Conservation (phyloP, 2,888 invertebrate species). For the Leucania comma region DNA sequence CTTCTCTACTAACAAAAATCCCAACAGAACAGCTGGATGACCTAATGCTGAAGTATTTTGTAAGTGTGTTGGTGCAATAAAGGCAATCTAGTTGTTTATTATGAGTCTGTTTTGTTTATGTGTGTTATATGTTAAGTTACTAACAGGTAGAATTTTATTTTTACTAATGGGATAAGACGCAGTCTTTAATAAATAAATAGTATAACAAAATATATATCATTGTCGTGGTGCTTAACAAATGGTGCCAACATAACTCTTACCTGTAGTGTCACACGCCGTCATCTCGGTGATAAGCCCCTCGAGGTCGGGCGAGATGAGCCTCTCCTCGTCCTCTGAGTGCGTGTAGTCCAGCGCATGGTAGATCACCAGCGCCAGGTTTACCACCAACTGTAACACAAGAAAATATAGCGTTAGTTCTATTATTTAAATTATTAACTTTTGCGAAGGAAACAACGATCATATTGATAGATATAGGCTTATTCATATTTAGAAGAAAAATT, state of each 20-base stretch:
- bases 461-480: not conserved
- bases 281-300: slow-evolving; percentile 96
- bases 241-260: slow-evolving; percentile 60
- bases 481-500: not conserved
- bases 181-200: too few relatives aligned
- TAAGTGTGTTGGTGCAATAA: too few relatives aligned
- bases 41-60: too few relatives aligned
- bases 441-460: not conserved
- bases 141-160: too few relatives aligned
- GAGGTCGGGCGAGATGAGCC: slow-evolving; percentile 95
- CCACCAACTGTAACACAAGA: slow-evolving; percentile 92
- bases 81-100: too few relatives aligned
- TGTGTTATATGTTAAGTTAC: too few relatives aligned
- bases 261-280: slow-evolving; percentile 92
- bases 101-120: too few relatives aligned
- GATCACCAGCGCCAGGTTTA: slow-evolving; percentile 95
- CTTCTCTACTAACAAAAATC: too few relatives aligned
- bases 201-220: too few relatives aligned
- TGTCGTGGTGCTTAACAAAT: too few relatives aligned
- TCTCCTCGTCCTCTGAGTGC: slow-evolving; percentile 96
- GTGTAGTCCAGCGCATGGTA: slow-evolving; percentile 98
- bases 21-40: too few relatives aligned
- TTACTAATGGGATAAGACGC: too few relatives aligned
- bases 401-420: slow-evolving; percentile 4
- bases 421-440: not conserved